Percentiles rank a stretch among this genome's conserved stretches.
Conservation (phyloP, 1,140 invertebrate genomes). For the Tetraneura akinire region DNA sequence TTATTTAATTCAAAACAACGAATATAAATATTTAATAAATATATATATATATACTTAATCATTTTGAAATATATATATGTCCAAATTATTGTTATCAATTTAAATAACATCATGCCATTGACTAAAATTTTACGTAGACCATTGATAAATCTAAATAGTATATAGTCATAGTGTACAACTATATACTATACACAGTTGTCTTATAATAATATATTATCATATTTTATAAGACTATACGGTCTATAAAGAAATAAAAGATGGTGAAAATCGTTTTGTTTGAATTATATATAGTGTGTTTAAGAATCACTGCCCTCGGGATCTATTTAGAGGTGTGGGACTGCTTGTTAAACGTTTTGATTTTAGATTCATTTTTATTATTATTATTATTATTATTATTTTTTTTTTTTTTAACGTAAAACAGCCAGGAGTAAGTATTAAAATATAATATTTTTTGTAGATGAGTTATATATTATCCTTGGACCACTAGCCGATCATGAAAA, state of each 20-base stretch:
- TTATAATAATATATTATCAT: neutral
- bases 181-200: neutral
- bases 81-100: too few relatives aligned
- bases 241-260: neutral
- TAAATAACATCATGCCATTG: too few relatives aligned
- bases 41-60: too few relatives aligned
- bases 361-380: neutral
- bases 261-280: neutral
- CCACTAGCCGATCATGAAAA: slow-evolving; percentile 7
- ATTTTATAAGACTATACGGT: neutral
- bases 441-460: slow-evolving; percentile 1
- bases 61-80: too few relatives aligned
- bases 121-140: neutral
- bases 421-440: neutral
- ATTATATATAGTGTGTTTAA: slow-evolving; percentile 24
- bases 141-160: too few relatives aligned
- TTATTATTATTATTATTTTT: neutral
- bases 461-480: slow-evolving; percentile 4
- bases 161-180: neutral
- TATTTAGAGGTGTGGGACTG: neutral
- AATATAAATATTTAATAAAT: too few relatives aligned
- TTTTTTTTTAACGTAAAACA: too few relatives aligned
- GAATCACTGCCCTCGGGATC: neutral
- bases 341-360: neutral
- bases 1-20: too few relatives aligned